Base-by-base conservation (phyloP, 1,140 invertebrate genomes). In the Macrobrachium nipponense region DNA sequence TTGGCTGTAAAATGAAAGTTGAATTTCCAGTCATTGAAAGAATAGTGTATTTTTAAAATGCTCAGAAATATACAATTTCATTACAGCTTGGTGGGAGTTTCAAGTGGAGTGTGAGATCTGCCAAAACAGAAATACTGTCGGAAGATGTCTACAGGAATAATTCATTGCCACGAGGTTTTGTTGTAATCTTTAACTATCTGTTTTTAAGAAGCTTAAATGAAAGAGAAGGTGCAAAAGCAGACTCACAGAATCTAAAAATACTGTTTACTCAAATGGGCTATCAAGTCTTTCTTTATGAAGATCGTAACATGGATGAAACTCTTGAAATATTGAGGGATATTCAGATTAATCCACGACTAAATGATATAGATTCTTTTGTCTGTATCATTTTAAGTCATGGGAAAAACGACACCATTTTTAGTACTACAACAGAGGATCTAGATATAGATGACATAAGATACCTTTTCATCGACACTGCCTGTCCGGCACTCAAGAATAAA, bases 361-460 rank as follows among this genome's bases (percentile, higher is more conserved):
- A 61, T 5, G 0, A 58, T 36, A 17, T 20, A 11, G 83, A 80
- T 18, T 86, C 77, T 8, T 73, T 86, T n/a, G 73, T 86, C 43
- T 44, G 79, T 23, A 44, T 86, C 58, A 43, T 86, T 59, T 51
- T 86, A 36, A 86, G 83, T 44, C 83, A 86, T 23, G 83, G 83
- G 12, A 64, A 80, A 58, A 17, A 61, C 0, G 58, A 86, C 68
- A n/a, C 20, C 23, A 10, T 59, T 7, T 86, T 86, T 44, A 68
- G 0, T 15, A 79, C 82, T 44, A 60, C 64, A n/a, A 51, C n/a
- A 62, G 4, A 6, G 17, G 27, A 17, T 8, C 0, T 20, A n/a
- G 44, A 61, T 10, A 11, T 86, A 60, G 68, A 86, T 51, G 77
- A 86, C 4, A 59, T 86, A 27, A 62, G 83, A 6, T 75, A 80